phyloP scores from a whole-genome alignment of 2,888 invertebrate genomes.

The Caenorhabditis sp. region DNA sequence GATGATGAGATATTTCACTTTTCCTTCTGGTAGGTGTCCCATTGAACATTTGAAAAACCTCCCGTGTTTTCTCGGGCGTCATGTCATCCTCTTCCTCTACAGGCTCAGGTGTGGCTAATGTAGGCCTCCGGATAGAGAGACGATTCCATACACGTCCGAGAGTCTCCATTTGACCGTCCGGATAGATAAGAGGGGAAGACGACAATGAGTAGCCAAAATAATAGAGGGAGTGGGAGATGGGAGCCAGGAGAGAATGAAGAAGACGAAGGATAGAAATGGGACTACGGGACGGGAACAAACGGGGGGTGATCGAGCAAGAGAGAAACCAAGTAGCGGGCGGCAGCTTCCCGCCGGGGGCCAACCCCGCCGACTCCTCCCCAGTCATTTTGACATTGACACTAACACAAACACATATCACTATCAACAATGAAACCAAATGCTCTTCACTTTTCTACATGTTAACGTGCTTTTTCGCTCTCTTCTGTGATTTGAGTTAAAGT shows the following conservation, averaged over 20 bases:
- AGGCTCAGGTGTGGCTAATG: conserved; percentile 42
- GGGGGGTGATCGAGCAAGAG: conserved; percentile 26
- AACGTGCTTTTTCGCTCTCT: background rate
- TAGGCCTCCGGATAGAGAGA: conserved; percentile 68
- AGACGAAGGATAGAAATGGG: conserved; percentile 46
- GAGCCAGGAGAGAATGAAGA: conserved; percentile 30
- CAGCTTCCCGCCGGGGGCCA: conserved; percentile 39
- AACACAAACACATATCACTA: conserved; percentile 64
- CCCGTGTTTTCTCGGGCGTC: conserved; percentile 70
- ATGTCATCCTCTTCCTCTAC: conserved; percentile 58
- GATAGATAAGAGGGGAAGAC: background rate
- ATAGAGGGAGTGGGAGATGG: conserved; percentile 18
- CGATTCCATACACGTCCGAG: conserved; percentile 72
- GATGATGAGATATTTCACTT: conserved; percentile 46
- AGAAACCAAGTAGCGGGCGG: conserved; percentile 53
- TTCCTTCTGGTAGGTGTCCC: conserved; percentile 51
- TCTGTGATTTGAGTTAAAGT: conserved; percentile 14
- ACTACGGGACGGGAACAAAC: conserved; percentile 45
- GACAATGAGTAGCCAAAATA: conserved; percentile 50
- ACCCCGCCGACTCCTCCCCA: conserved; percentile 52
- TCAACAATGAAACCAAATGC: conserved; percentile 56
- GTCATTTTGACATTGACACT: conserved; percentile 61
- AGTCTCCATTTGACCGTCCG: conserved; percentile 62
- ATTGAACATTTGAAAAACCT: conserved; percentile 75
- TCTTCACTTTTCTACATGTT: conserved; percentile 40